Evolutionary conservation across 2,113 vertebrate genomes (phyloP), one percentile per base, ranked within the genome.

Genomic region (Rhinopomastus cyanomelas): DNA sequence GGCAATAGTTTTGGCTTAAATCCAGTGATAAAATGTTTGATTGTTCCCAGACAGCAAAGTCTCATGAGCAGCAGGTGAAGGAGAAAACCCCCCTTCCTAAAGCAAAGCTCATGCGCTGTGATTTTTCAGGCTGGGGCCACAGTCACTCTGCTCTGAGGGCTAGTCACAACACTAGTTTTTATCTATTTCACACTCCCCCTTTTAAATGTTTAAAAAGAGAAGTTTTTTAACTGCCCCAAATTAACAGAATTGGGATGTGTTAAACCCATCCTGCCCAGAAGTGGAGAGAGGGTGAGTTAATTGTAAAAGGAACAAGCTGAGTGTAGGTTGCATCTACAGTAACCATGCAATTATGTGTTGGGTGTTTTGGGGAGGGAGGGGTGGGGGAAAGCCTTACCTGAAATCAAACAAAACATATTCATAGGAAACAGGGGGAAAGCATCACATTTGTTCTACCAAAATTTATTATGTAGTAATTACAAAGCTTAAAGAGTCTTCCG

Each of bases 391-490:
- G 61, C 46, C 59, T 95, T 92, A 93, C 66, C 80, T 96, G 91
- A 84, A 97, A 94, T 78, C 42, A 88, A 96, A 93, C 92, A 85
- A 88, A 95, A 92, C 87, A 90, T 80, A 91, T 90, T 93, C 89
- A 81, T 73, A 95, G 94, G 92, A 96, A 96, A 96, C 95, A 95
- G 75, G 92, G 87, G 69, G 68, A 94, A 95, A 97, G 68, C 57
- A 87, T 89, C 91, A 78, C 60, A 74, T 98, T 98, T 98, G 97
- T 98, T 98, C 98, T 99, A 99, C 98, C 98, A 99, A 99, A 99
- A 98, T 98, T 98, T 98, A 98, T 98, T 98, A 98, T 96, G 97
- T 95, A 97, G 96, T 98, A 98, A 98, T 98, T 98, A 98, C 98
- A 98, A 99, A 99, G 97, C 96, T 97, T 98, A 97, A 98, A 97